Base-by-base conservation (phyloP, 2,888 invertebrate species). In the Adela reaumurella region DNA sequence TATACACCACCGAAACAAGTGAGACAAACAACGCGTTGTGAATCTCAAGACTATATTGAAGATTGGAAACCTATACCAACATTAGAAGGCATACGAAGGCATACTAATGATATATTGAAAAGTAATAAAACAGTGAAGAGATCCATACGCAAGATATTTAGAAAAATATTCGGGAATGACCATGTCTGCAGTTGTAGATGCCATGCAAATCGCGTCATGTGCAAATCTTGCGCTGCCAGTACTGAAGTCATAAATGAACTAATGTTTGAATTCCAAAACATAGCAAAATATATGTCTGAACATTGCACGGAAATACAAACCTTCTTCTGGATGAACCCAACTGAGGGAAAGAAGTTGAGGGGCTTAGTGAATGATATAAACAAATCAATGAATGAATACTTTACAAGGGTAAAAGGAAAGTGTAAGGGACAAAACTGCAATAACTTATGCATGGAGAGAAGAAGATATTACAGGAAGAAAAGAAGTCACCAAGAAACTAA, bases 271-370 rank as follows among this genome's bases (percentile, higher is more conserved):
- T 65, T 76, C 20, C 63, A 72, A 6, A 68, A 70, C 47, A 52
- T 77, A 45, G 64, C 66, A 0, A 57, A 62, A 11, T 77, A 65
- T 44, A 72, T 74, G 64, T 60, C 55, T 4, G 67, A 68, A 16
- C 74, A 77, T 54, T 74, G 73, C 50, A 68, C 68, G 2, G 76
- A 74, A 55, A 68, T 77, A 48, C 73, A 74, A 55, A 70, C 69
- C 1, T 77, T 58, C 53, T 76, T 74, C 46, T 64, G 62, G 62
- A 65, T 67, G 62, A 74, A 74, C 49, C 76, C 76, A 0, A 62
- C 50, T 1, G 71, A 68, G 1, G 74, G 74, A 0, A 64, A 65
- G 46, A 68, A 65, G 51, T 54, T 77, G 1, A 62, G 63, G 56
- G 67, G 74, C 18, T 54, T 63, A 0, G 68, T 77, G 1, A 64